Conservation (phyloP, 2,797 vertebrate genomes). For the Rhinoraja longicauda region DNA sequence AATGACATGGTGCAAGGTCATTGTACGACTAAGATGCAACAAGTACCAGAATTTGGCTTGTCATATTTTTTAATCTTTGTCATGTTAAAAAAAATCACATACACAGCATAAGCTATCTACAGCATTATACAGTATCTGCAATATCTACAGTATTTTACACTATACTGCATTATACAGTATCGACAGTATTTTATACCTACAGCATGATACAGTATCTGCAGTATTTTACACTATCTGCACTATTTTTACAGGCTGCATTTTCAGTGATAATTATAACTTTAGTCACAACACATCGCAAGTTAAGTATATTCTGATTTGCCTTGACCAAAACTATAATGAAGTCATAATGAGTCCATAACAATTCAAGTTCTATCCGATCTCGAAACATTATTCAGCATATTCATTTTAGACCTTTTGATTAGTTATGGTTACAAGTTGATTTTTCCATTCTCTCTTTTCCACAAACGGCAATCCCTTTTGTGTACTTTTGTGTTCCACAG, state of each 20-base stretch:
- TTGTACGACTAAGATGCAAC: background rate
- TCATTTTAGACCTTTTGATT: background rate
- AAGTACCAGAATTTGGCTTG: background rate
- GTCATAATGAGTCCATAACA: background rate
- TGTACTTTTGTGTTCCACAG: background rate
- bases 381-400: background rate
- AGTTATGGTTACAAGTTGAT: background rate
- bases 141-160: too few relatives aligned
- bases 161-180: too few relatives aligned
- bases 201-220: too few relatives aligned
- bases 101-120: background rate
- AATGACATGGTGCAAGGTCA: background rate
- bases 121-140: too few relatives aligned
- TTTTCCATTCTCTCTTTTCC: background rate
- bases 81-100: background rate
- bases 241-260: background rate
- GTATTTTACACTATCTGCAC: too few relatives aligned
- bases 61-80: background rate
- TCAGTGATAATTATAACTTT: background rate
- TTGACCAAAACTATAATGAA: background rate
- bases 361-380: background rate
- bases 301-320: background rate
- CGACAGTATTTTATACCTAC: too few relatives aligned
- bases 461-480: background rate
- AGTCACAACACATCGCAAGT: background rate